Evolutionary conservation across 2,113 vertebrate genomes (phyloP).

Genomic region (Cyphotilapia sp.): DNA sequence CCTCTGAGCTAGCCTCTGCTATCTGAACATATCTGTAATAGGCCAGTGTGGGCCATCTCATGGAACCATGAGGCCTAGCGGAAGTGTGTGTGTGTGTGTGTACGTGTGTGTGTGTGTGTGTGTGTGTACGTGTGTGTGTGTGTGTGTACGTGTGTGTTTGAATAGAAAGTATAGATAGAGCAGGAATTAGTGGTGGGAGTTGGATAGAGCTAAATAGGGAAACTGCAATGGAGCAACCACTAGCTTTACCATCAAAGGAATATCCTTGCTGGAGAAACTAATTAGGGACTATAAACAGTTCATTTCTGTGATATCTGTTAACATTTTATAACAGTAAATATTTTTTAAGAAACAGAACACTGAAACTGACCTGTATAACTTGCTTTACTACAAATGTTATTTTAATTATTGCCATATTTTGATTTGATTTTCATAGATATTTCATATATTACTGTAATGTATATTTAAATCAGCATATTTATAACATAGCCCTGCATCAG

Average conservation of each 20-base stretch:
- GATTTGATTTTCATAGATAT: not conserved
- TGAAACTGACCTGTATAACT: not conserved
- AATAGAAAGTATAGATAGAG: not conserved
- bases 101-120: not conserved
- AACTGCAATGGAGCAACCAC: not conserved
- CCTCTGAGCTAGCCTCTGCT: slow-evolving; percentile 23
- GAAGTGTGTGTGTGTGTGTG: slow-evolving; percentile 3
- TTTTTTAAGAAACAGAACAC: not conserved
- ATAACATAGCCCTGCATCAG: not conserved
- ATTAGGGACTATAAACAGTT: not conserved
- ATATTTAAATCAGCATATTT: not conserved
- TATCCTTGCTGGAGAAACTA: not conserved
- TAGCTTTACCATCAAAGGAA: not conserved
- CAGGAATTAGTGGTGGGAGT: not conserved
- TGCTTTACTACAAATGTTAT: not conserved
- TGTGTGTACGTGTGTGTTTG: not conserved
- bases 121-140: not conserved
- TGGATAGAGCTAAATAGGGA: slow-evolving; percentile 20
- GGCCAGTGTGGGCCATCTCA: slow-evolving; percentile 18
- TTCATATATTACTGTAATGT: not conserved
- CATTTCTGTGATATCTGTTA: not conserved
- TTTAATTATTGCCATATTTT: not conserved
- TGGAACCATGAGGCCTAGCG: not conserved
- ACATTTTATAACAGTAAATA: not conserved
- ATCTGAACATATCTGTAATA: slow-evolving; percentile 46